Evolutionary conservation across 2,113 vertebrate species (phyloP).

Genomic region (Neolamprologus kungweensis): DNA sequence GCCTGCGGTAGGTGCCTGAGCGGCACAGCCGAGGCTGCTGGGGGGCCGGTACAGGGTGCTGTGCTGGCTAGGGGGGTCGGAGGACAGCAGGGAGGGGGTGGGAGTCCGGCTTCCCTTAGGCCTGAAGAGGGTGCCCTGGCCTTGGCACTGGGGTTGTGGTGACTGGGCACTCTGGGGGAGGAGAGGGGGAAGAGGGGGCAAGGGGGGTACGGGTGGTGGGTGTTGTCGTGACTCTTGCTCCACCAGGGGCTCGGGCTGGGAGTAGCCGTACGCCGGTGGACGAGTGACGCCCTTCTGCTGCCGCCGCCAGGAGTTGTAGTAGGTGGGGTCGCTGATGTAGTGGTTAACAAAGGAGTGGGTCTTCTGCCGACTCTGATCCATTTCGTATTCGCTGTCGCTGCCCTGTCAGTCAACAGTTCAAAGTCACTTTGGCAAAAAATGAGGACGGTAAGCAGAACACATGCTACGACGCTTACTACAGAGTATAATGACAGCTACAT

Average conservation of each 20-base stretch:
- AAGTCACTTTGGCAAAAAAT: not conserved
- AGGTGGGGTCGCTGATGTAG: constrained; percentile 99
- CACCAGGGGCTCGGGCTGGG: constrained; percentile 81
- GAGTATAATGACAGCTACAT: not conserved
- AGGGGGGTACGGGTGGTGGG: constrained; percentile 70
- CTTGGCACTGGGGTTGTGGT: constrained; percentile 76
- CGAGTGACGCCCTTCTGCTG: constrained; percentile 95
- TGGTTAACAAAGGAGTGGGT: constrained; percentile 98
- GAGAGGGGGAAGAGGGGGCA: constrained; percentile 70
- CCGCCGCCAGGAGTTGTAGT: constrained; percentile 95
- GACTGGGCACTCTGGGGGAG: constrained; percentile 67
- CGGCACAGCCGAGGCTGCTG: constrained; percentile 86
- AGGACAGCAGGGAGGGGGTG: constrained; percentile 85
- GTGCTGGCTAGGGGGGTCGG: constrained; percentile 80
- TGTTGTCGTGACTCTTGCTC: constrained; percentile 78
- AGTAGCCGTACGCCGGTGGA: constrained; percentile 87
- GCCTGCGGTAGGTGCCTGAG: constrained; percentile 86
- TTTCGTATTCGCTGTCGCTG: constrained; percentile 95
- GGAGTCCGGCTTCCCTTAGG: constrained; percentile 96
- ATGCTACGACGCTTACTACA: not conserved
- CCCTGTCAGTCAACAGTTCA: constrained; percentile 69
- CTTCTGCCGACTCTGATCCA: constrained; percentile 85
- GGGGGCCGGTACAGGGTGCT: constrained; percentile 87
- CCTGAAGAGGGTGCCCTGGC: constrained; percentile 90
- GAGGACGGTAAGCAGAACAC: not conserved